Conservation (phyloP, 2,113 vertebrate genomes). For the Cebus imitator region DNA sequence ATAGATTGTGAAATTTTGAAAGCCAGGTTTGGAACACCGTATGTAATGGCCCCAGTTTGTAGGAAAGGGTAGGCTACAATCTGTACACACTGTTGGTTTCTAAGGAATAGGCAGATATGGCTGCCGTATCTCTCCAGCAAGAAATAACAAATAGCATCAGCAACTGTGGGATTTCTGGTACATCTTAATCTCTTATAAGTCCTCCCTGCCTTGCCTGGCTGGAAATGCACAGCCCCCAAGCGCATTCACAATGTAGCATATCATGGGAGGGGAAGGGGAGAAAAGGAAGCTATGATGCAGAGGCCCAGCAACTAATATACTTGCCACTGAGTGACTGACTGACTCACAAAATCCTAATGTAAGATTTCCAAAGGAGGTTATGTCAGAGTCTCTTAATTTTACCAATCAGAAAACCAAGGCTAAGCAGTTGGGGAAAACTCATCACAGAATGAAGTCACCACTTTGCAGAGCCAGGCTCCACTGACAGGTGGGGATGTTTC, state of each 20-base stretch:
- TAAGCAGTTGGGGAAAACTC: not conserved
- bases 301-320: not conserved
- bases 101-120: not conserved
- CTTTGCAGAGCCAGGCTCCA: not conserved
- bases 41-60: not conserved
- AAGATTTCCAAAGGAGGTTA: not conserved
- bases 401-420: not conserved
- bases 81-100: not conserved
- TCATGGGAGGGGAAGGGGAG: not conserved
- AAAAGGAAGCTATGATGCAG: not conserved
- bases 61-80: not conserved
- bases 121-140: not conserved
- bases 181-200: not conserved
- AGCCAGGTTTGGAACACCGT: not conserved
- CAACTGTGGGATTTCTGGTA: not conserved
- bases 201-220: not conserved
- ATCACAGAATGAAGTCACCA: not conserved
- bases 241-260: rapidly evolving
- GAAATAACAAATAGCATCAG: not conserved
- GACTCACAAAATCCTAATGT: not conserved
- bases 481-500: no score
- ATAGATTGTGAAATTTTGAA: not conserved
- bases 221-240: not conserved
- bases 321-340: not conserved
- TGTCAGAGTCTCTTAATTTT: not conserved